These are phyloP conservation scores for Callipepla squamata DNA, from an alignment of 2,113 vertebrate species.

Conservation along the genomic window DNA sequence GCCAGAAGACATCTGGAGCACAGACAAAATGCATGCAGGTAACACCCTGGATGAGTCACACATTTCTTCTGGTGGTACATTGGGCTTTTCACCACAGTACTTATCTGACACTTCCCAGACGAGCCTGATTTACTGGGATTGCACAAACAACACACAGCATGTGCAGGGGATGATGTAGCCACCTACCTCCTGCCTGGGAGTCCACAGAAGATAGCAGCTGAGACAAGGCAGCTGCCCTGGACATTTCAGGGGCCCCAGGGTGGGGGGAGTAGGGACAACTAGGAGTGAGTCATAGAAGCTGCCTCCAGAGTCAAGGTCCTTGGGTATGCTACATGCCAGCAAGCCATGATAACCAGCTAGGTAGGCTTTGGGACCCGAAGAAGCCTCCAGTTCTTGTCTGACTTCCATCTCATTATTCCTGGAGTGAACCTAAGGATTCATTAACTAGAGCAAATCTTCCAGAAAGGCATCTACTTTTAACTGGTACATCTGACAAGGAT, in stretches of 20 bases:
- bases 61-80: neutral
- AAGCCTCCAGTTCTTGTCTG: neutral
- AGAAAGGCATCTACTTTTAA: neutral
- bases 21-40: neutral
- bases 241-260: neutral
- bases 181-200: neutral
- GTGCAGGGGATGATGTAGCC: neutral
- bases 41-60: slow-evolving; percentile 17
- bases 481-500: neutral
- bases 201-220: neutral
- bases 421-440: neutral
- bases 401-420: neutral
- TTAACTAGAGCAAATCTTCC: neutral
- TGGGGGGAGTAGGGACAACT: neutral
- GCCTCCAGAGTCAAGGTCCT: neutral
- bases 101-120: neutral
- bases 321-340: rapidly evolving
- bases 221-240: neutral
- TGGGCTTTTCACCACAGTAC: neutral
- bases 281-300: neutral
- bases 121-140: slow-evolving; percentile 32
- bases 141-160: neutral
- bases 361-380: neutral
- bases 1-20: slow-evolving; percentile 37
- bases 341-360: rapidly evolving